Evolutionary conservation across 2,888 invertebrate genomes (phyloP).

Genomic region (Ormyrus rosae): DNA sequence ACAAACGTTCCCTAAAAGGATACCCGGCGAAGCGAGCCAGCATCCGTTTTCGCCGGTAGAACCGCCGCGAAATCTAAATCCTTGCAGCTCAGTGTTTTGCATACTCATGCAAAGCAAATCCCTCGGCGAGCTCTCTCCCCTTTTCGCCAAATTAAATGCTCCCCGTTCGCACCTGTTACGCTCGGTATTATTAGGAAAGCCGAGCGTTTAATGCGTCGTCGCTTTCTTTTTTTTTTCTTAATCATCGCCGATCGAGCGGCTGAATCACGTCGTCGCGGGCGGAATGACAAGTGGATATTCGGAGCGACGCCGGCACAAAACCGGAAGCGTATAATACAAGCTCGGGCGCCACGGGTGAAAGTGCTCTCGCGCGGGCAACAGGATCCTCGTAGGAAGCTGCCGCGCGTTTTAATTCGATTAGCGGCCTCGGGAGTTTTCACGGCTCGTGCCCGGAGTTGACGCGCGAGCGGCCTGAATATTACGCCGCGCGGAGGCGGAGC

Average conservation of each 20-base stretch:
- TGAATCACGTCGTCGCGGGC: constrained; percentile 48
- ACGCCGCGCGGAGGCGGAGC: no score
- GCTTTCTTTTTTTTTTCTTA: constrained; percentile 47
- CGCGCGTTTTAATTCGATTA: constrained; percentile 9
- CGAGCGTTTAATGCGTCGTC: background rate
- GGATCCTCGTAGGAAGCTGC: constrained; percentile 11
- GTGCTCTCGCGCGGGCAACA: constrained; percentile 23
- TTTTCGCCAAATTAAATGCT: no score
- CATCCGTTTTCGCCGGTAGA: no score
- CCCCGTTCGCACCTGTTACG: no score
- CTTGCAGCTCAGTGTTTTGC: no score
- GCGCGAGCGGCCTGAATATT: no score
- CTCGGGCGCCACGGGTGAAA: constrained; percentile 46
- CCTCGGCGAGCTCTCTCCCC: no score
- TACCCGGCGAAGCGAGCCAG: no score
- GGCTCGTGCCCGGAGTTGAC: background rate
- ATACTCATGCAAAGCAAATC: no score
- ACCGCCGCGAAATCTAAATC: no score
- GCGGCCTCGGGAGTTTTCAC: constrained; percentile 21
- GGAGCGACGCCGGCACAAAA: constrained; percentile 35
- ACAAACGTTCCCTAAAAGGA: no score
- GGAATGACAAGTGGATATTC: constrained; percentile 60
- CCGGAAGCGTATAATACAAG: constrained; percentile 48
- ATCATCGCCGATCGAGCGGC: constrained; percentile 14
- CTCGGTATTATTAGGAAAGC: no score